phyloP scores from a whole-genome alignment of 1,140 invertebrate species.

The Apis cerana region DNA sequence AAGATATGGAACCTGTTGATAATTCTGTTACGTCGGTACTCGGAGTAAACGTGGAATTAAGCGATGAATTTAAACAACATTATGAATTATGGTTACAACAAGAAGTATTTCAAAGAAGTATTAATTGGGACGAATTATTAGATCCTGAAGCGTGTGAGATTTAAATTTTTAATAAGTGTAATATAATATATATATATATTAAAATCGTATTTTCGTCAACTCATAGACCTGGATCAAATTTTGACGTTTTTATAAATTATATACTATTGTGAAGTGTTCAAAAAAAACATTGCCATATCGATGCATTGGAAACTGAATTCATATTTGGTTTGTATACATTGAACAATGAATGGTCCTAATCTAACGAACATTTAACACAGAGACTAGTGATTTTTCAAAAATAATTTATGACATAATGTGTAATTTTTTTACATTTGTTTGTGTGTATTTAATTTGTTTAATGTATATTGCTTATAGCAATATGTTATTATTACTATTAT shows the following conservation, averaged over 20 bases:
- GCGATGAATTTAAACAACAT: constrained; percentile 97
- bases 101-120: constrained; percentile 95
- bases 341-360: constrained; percentile 58
- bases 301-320: constrained; percentile 45
- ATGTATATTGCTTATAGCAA: constrained; percentile 52
- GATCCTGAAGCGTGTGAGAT: constrained; percentile 68
- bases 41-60: constrained; percentile 90
- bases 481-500: constrained; percentile 49
- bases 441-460: constrained; percentile 53
- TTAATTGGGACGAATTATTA: constrained; percentile 88
- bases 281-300: constrained; percentile 61
- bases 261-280: constrained; percentile 59
- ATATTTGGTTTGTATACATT: constrained; percentile 49
- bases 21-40: constrained; percentile 92
- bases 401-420: constrained; percentile 38
- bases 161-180: constrained; percentile 63
- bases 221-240: constrained; percentile 57
- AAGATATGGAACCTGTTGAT: constrained; percentile 92
- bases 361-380: constrained; percentile 42
- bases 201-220: constrained; percentile 55
- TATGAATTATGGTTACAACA: constrained; percentile 98
- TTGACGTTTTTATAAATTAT: constrained; percentile 60
- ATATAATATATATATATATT: constrained; percentile 35
- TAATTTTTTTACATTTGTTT: constrained; percentile 38
- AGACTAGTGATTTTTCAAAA: constrained; percentile 36